A percentile compares a stretch with the other conserved stretches of the same genome.
Evolutionary conservation across 2,797 vertebrate species (phyloP).

Genomic region (Pseudochaenichthys georgianus): DNA sequence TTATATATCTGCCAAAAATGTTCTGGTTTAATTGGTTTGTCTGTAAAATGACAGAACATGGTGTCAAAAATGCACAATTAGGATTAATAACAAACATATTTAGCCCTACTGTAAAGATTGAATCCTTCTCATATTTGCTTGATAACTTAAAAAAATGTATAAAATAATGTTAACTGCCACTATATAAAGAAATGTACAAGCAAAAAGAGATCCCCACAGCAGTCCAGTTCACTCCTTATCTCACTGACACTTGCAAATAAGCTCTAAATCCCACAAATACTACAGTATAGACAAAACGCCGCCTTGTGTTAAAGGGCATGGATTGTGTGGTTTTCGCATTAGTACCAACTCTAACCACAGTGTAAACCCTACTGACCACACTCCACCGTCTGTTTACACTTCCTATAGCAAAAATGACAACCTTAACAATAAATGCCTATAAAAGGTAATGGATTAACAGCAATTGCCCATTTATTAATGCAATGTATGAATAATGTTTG

Average conservation of each 20-base stretch:
- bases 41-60: not conserved
- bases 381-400: conserved; percentile 24
- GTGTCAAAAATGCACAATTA: too few relatives aligned
- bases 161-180: too few relatives aligned
- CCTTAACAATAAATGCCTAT: not conserved
- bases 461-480: conserved; percentile 17
- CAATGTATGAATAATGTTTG: conserved; percentile 30
- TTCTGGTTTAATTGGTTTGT: not conserved
- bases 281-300: not conserved
- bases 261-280: conserved; percentile 10
- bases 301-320: conserved; percentile 50
- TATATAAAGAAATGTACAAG: too few relatives aligned
- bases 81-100: too few relatives aligned
- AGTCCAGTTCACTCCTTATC: not conserved
- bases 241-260: conserved; percentile 11
- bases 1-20: too few relatives aligned
- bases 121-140: too few relatives aligned
- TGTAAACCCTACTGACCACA: conserved; percentile 30
- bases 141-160: too few relatives aligned
- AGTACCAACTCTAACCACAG: conserved; percentile 9
- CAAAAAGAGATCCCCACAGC: too few relatives aligned
- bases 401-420: not conserved
- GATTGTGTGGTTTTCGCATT: conserved; percentile 54
- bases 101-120: too few relatives aligned
- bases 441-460: conserved; percentile 4